Percentiles rank a stretch among this genome's conserved stretches.
Evolutionary conservation across 2,797 vertebrate species (phyloP).

Genomic region (Eulemur mongoz): DNA sequence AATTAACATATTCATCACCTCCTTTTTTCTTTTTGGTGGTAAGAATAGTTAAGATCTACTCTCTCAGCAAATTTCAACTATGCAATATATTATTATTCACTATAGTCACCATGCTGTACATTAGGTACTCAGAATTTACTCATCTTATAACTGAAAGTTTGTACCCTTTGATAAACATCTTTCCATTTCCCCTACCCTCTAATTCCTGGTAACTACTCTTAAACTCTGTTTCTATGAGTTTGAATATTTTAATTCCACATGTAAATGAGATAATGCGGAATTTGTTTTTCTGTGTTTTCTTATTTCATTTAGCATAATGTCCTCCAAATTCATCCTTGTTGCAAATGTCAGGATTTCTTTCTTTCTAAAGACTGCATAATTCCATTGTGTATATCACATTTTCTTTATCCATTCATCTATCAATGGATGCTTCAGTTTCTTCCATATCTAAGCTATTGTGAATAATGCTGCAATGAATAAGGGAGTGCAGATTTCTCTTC

Average conservation of each 20-base stretch:
- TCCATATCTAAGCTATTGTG: too few species aligned
- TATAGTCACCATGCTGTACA: neutral
- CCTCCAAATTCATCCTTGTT: neutral
- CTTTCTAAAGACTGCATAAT: too few species aligned
- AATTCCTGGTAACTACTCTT: neutral
- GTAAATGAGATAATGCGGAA: neutral
- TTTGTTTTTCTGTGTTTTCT: neutral
- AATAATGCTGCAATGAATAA: neutral
- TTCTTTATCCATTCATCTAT: too few species aligned
- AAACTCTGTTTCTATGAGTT: neutral
- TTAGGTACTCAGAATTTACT: neutral
- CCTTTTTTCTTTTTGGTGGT: neutral
- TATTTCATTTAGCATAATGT: neutral
- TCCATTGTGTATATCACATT: too few species aligned
- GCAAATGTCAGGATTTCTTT: neutral
- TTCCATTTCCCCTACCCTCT: rapidly evolving
- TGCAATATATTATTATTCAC: neutral
- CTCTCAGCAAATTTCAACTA: neutral
- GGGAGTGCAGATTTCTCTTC: neutral
- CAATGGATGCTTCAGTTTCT: too few species aligned
- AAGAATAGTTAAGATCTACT: neutral
- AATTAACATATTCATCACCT: neutral
- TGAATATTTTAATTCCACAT: neutral
- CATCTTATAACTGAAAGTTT: neutral
- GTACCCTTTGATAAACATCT: neutral